These are phyloP conservation scores for Heliconius melpomene DNA, from an alignment of 1,140 invertebrate species.

Conservation along the genomic window DNA sequence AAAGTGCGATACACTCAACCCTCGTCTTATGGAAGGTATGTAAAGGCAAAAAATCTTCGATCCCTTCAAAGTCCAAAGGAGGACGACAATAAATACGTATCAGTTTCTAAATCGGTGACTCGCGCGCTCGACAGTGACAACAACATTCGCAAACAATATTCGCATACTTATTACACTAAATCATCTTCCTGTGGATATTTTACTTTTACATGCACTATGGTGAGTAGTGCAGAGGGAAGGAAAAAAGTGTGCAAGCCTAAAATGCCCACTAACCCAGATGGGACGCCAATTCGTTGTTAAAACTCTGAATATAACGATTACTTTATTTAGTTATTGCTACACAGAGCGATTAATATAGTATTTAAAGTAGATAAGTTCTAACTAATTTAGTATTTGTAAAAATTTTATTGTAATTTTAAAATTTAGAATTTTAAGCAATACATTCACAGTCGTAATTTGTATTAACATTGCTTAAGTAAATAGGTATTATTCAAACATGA, in stretches of 20 bases:
- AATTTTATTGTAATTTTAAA: neutral
- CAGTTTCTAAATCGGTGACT: constrained; percentile 89
- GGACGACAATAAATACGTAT: constrained; percentile 82
- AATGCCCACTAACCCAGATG: constrained; percentile 76
- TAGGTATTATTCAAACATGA: neutral
- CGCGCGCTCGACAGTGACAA: constrained; percentile 84
- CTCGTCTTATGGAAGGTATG: constrained; percentile 64
- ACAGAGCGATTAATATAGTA: constrained; percentile 19
- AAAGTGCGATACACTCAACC: constrained; percentile 76
- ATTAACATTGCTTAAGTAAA: neutral
- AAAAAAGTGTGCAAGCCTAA: constrained; percentile 91
- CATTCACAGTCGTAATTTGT: neutral
- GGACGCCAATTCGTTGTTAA: constrained; percentile 75
- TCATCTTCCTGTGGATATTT: constrained; percentile 92
- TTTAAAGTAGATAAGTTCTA: constrained; percentile 28
- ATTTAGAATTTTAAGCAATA: neutral
- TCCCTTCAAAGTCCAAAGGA: constrained; percentile 60
- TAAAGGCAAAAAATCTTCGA: constrained; percentile 71
- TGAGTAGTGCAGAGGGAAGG: constrained; percentile 87
- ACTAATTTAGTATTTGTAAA: constrained; percentile 13
- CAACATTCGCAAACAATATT: constrained; percentile 83
- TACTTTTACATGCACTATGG: constrained; percentile 90
- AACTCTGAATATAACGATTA: neutral
- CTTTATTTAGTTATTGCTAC: constrained; percentile 12
- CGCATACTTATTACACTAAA: constrained; percentile 91